Base-by-base conservation (phyloP, 1,140 invertebrate genomes). In the Aphaenogaster ashmeadi region DNA sequence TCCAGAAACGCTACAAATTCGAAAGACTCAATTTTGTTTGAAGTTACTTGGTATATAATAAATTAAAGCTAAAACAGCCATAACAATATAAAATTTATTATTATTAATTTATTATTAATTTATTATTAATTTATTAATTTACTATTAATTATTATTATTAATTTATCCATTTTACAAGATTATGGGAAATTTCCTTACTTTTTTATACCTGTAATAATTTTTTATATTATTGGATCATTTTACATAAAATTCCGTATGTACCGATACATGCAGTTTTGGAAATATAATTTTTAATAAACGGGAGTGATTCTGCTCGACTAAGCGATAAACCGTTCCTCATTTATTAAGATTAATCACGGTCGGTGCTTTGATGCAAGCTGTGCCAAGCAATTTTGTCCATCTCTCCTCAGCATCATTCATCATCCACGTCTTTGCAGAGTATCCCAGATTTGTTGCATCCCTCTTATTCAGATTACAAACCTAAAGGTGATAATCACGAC, bases 311-410 rank as follows among this genome's bases (percentile, higher is more conserved):
- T 50, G 72, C 52, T 84, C 27, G 18, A 36, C 6, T 7, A 4
- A 83, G 18, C 47, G 52, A 74, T 60, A 56, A 44, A 33, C 7
- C 21, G 41, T 38, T 84, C 5, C 54, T 84, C 27, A 38, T 69
- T 69, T 69, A 33, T 50, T 47, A 74, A 36, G 38, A 60, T 84
- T 62, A 56, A 62, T 84, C 54, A 50, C 41, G 7, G 27, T 75
- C 54, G 54, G 7, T 75, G 54, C 54, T 84, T 84, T 5, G 13
- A 69, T 33, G 52, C 38, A 74, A 72, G 56, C 41, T 84, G 69
- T 84, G 54, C 69, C 80, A 74, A 83, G 27, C 60, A 58, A 56
- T 44, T 72, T 83, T 47, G n/a, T 36, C 54, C 41, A 38, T 50
- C 69, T 50, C 21, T 75, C 27, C 11, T 74, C 18, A 0, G 9